These are phyloP conservation scores for Pyralis farinalis DNA, from an alignment of 2,888 invertebrate species.

Conservation along the genomic window DNA sequence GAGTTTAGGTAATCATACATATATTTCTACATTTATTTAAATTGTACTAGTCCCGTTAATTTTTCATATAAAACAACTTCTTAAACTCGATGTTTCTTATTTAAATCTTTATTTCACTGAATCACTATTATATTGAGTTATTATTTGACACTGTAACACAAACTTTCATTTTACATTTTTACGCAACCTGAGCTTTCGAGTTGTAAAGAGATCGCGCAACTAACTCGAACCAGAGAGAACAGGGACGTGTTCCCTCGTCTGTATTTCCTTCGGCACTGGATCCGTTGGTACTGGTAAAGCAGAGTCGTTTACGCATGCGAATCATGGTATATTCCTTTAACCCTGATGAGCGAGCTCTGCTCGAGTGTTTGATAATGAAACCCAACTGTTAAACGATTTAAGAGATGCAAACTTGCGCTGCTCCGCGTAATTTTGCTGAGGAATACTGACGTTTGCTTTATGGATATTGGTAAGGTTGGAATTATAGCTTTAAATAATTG, in stretches of 20 bases:
- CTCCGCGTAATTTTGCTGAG: constrained; percentile 9
- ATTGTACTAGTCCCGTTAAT: neutral
- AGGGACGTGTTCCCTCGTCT: constrained; percentile 45
- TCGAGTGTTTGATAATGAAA: constrained; percentile 61
- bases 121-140: neutral
- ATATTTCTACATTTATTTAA: too few relatives aligned
- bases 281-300: constrained; percentile 49
- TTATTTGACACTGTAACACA: constrained; percentile 2
- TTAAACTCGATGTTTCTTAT: neutral
- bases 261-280: constrained; percentile 52
- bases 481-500: too few relatives aligned
- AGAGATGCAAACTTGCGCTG: constrained; percentile 27
- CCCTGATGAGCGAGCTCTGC: constrained; percentile 54
- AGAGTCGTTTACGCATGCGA: constrained; percentile 68
- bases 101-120: neutral
- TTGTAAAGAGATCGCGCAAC: constrained; percentile 34
- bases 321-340: constrained; percentile 45
- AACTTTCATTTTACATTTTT: constrained; percentile 6
- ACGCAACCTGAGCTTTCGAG: constrained; percentile 13
- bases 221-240: constrained; percentile 16
- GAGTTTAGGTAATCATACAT: too few relatives aligned
- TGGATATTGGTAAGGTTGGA: constrained; percentile 2
- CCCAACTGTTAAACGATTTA: constrained; percentile 52
- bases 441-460: constrained; percentile 6
- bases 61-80: neutral